Evolutionary conservation across 2,797 vertebrate species (phyloP), one percentile per base, ranked within the genome.

Genomic region (Streptopelia turtur): DNA sequence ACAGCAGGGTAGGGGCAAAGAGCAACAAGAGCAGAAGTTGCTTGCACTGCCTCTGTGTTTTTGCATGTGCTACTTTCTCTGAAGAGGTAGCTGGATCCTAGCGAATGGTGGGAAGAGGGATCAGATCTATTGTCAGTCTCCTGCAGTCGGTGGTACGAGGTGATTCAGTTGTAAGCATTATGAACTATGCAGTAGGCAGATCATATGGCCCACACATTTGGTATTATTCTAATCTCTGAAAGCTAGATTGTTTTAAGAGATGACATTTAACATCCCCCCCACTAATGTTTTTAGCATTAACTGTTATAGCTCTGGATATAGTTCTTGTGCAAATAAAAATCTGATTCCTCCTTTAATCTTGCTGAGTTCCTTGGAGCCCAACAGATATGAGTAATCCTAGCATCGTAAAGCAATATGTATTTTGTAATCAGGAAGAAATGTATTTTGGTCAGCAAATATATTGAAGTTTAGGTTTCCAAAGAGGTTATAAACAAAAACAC

Each of bases 261-360:
- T 81, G 89, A 78, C 79, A 68, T 94, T 93, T 86, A 80, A 64
- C 28, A 82, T 49, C 30, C 2, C 25, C 49, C n/a, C 24, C 2
- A 10, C 49, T 56, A 84, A 49, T 30, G 16, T 85, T 47, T 25
- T 52, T 90, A 43, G 43, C 50, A 55, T 84, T 81, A 87, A 57
- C 75, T 85, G 31, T 64, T 90, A 91, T 5, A 74, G 71, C 10
- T 28, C 37, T 90, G 74, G 55, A 21, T 84, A 27, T 61, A 45
- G 16, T 43, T 81, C n/a, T 37, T 75, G 16, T 49, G 28, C 56
- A 71, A 85, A 77, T 63, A 82, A 83, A 64, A 87, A 74, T 49
- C 49, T 82, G n/a, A 57, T 63, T 84, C 23, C 52, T 84, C 41
- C 41, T 83, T 87, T 89, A 82, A 87, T 90, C 57, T 93, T 85